Conservation (phyloP, 2,797 vertebrate genomes). For the Pseudochirops corinnae region DNA sequence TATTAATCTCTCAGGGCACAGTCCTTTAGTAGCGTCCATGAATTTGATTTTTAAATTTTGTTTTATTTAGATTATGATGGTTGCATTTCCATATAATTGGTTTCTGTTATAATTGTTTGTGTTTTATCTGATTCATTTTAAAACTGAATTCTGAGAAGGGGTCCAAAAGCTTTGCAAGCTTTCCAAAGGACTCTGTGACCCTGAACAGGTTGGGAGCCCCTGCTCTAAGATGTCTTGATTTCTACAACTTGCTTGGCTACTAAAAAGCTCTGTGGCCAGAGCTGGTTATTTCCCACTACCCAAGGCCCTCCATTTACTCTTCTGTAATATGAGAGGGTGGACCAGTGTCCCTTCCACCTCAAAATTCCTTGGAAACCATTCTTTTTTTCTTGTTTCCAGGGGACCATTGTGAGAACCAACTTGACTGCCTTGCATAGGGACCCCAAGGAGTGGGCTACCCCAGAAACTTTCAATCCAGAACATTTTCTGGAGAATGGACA, state of each 20-base stretch:
- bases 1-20: too few species aligned
- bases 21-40: too few species aligned
- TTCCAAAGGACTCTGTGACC: background rate
- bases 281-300: background rate
- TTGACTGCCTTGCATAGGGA: constrained; percentile 90
- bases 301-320: background rate
- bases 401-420: constrained; percentile 84
- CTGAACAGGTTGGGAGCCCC: background rate
- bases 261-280: background rate
- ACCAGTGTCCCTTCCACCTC: background rate
- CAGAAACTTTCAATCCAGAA: constrained; percentile 89
- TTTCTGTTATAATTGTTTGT: too few species aligned
- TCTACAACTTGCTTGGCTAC: background rate
- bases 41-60: too few species aligned
- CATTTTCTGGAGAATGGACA: constrained; percentile 78
- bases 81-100: too few species aligned
- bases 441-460: constrained; percentile 90
- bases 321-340: background rate
- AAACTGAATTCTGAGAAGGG: background rate
- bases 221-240: background rate
- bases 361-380: background rate
- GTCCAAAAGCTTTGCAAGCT: background rate
- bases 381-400: constrained; percentile 81
- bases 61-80: too few species aligned
- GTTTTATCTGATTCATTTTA: too few species aligned